These are phyloP conservation scores for Periophthalmus magnuspinnatus DNA, from an alignment of 2,797 vertebrate species.

Conservation along the genomic window DNA sequence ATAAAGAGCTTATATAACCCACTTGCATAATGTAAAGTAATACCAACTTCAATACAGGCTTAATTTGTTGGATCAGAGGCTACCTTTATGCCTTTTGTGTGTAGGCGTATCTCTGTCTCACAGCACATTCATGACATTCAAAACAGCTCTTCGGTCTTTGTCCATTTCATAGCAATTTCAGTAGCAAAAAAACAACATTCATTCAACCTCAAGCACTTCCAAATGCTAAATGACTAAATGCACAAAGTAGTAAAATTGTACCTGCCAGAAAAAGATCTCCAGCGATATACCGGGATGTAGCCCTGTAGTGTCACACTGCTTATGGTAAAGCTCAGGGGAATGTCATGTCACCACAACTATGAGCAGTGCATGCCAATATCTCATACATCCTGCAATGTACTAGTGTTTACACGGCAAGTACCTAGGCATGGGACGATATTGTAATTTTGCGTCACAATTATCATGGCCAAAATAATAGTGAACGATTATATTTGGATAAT, in stretches of 20 bases:
- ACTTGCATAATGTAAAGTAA: conserved; percentile 12
- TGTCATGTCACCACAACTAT: conserved; percentile 58
- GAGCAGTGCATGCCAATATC: conserved; percentile 33
- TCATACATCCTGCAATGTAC: too few relatives aligned
- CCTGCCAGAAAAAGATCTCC: too few relatives aligned
- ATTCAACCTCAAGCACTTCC: conserved; percentile 31
- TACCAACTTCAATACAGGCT: conserved; percentile 6
- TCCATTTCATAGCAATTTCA: conserved; percentile 13
- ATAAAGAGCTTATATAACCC: conserved; percentile 9
- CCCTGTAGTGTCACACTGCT: conserved; percentile 53
- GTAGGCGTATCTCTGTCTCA: conserved; percentile 1
- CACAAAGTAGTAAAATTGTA: conserved; percentile 45
- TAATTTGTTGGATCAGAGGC: conserved; percentile 8
- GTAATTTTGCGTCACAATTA: too few relatives aligned
- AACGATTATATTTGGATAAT: too few relatives aligned
- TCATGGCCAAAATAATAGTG: too few relatives aligned
- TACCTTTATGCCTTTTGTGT: conserved; percentile 12
- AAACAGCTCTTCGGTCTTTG: background rate
- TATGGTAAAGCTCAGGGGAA: conserved; percentile 52
- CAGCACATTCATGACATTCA: background rate
- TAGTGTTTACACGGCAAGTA: too few relatives aligned
- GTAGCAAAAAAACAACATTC: conserved; percentile 32
- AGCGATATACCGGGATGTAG: too few relatives aligned
- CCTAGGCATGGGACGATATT: too few relatives aligned
- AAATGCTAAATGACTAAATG: conserved; percentile 34